Evolutionary conservation across 2,888 invertebrate species (phyloP).

Genomic region (Synergus gifuensis): DNA sequence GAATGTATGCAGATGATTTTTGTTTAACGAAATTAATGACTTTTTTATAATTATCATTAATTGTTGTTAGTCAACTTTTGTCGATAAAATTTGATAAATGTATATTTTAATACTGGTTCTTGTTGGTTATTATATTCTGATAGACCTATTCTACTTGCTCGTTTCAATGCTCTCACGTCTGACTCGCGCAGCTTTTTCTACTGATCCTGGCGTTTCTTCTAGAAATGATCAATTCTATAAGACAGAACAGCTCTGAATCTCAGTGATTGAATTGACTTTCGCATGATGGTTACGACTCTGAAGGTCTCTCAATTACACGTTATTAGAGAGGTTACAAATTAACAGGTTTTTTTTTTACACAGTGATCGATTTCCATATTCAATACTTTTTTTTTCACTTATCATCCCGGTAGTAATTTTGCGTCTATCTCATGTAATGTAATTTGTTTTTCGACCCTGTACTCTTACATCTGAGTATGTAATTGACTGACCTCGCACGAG

Average conservation of each 20-base stretch:
- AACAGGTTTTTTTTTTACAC: not conserved
- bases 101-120: not conserved
- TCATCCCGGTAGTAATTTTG: conserved; percentile 25
- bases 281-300: not conserved
- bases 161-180: not conserved
- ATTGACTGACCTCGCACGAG: not conserved
- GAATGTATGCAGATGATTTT: no score
- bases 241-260: not conserved
- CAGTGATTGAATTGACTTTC: not conserved
- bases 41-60: no score
- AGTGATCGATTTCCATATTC: conserved; percentile 18
- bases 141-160: conserved; percentile 33
- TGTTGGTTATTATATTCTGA: not conserved
- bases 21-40: no score
- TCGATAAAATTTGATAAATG: no score
- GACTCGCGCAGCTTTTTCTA: conserved; percentile 20
- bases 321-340: not conserved
- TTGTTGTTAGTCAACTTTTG: no score
- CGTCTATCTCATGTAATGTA: not conserved
- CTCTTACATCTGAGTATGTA: not conserved
- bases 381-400: conserved; percentile 20
- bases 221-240: not conserved
- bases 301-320: not conserved
- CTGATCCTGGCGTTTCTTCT: not conserved
- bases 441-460: conserved; percentile 32